These are phyloP conservation scores for Lacerta agilis DNA, from an alignment of 2,797 vertebrate genomes.

Conservation along the genomic window DNA sequence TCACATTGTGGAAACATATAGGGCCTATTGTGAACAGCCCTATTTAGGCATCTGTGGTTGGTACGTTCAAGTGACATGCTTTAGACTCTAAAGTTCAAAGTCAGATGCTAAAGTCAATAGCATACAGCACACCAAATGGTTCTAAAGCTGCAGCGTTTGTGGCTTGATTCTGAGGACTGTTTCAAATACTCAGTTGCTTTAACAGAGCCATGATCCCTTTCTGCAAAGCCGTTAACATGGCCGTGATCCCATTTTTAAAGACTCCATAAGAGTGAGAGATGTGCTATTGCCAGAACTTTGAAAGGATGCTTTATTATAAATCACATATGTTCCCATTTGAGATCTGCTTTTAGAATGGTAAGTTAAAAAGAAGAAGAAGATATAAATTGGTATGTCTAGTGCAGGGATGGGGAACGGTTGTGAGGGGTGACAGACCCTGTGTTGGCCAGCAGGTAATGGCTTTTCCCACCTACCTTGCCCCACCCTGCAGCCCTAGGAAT, in stretches of 20 bases:
- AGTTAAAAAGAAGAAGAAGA: not conserved
- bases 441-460: no score
- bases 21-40: not conserved
- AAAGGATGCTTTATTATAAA: not conserved
- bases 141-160: not conserved
- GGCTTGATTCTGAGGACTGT: not conserved
- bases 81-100: not conserved
- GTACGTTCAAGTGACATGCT: not conserved
- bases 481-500: no score
- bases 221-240: not conserved
- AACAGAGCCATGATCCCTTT: no score
- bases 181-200: not conserved
- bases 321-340: not conserved
- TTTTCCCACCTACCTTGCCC: no score
- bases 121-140: not conserved
- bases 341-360: not conserved
- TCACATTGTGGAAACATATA: slow-evolving; percentile 40
- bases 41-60: not conserved
- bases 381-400: not conserved
- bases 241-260: not conserved
- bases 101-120: not conserved
- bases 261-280: not conserved
- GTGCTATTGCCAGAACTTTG: not conserved
- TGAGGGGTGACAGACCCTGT: no score
- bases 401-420: no score